phyloP scores from a whole-genome alignment of 2,797 vertebrate genomes.

The Megaceryle alcyon region DNA sequence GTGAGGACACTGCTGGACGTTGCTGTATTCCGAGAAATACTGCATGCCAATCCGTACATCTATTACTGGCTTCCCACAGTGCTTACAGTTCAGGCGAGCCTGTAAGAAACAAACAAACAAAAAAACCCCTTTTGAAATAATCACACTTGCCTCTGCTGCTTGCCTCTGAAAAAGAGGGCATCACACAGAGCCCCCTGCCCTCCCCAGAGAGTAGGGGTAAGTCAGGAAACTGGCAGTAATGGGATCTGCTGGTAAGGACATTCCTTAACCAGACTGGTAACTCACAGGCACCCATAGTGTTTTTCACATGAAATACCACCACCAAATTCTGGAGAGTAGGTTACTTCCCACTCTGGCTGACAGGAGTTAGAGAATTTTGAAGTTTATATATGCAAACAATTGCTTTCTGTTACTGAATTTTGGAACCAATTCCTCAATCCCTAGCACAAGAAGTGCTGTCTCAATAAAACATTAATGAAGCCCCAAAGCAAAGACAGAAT shows the following conservation, averaged over 20 bases:
- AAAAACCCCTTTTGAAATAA: slow-evolving; percentile 14
- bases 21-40: slow-evolving; percentile 99
- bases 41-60: slow-evolving; percentile 98
- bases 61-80: slow-evolving; percentile 98
- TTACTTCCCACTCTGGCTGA: not conserved
- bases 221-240: not conserved
- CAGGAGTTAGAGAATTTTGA: not conserved
- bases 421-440: not conserved
- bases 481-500: not conserved
- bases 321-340: not conserved
- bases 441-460: not conserved
- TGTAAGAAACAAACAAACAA: slow-evolving; percentile 64
- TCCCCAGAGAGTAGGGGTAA: not conserved
- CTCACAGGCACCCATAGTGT: accelerated
- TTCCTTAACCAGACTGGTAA: not conserved
- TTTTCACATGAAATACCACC: not conserved
- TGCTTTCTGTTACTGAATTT: not conserved
- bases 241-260: not conserved
- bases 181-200: not conserved
- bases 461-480: not conserved
- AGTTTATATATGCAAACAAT: not conserved
- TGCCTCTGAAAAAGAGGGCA: not conserved
- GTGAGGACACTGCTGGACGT: slow-evolving; percentile 99
- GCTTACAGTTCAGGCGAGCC: slow-evolving; percentile 99
- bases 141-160: not conserved